Base-by-base conservation (phyloP, 2,797 vertebrate genomes). In the Anguilla obscura region DNA sequence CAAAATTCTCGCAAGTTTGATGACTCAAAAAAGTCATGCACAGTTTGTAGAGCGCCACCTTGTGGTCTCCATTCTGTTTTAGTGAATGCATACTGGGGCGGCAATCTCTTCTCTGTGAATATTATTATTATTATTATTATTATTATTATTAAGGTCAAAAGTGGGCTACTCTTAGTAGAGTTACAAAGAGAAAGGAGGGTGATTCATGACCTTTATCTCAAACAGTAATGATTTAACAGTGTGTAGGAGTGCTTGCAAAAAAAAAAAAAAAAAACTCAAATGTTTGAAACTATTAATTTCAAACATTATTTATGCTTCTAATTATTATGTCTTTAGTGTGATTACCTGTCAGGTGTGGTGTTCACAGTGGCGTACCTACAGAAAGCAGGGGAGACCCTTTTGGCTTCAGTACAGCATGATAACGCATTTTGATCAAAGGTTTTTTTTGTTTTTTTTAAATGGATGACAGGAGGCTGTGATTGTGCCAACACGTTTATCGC, bases 41-140 rank as follows among this genome's bases (percentile, higher is more conserved):
- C 30, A 86, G 79, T 89, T 90, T 90, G 89, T 89, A 91, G 7
- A 16, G 30, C 85, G 91, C 91, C 93, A 91, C 93, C 93, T 95
- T 92, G 91, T 94, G 94, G 94, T 90, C n/a, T 10, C 27, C 9
- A 21, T 0, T 27, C 18, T 24, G 63, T 54, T 36, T 45, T 58
- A 52, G 52, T 56, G 50, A 21, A 58, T n/a, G 76, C 6, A 80
- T 45, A 8, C 40, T 30, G 27, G 30, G 9, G 27, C 5, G 30
- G 33, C 27, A 71, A 71, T 10, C 9, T 71, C 9, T 71, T 27
- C 8, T 12, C 33, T 40, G 74, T 18, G 74, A 10, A 21, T 33
- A 36, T 16, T 2, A 2, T 74, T 9, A 14, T 69, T 6, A 27
- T 69, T 7, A 30, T 69, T n/a, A 71, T 10, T 71, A 30, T 10